Conservation (phyloP, 2,888 invertebrate genomes). For the Spisula solida region DNA sequence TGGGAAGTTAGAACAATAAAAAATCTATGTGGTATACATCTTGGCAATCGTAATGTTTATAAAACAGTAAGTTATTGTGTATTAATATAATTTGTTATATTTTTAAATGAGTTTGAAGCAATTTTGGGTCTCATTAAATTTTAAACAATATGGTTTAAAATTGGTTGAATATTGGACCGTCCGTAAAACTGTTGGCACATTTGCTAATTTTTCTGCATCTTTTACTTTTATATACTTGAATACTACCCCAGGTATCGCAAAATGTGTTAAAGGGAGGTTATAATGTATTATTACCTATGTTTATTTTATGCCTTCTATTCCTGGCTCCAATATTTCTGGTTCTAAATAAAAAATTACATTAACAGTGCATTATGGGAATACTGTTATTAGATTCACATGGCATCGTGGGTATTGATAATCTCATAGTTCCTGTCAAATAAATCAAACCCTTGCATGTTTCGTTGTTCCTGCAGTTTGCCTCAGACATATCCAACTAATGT, state of each 20-base stretch:
- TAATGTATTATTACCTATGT: not conserved
- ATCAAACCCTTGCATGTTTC: no score
- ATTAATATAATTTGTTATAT: no score
- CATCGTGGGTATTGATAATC: no score
- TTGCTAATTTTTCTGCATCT: no score
- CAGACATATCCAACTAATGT: no score
- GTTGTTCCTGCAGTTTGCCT: no score
- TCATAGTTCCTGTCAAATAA: no score
- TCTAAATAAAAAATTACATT: not conserved
- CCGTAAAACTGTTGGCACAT: not conserved
- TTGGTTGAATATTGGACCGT: not conserved
- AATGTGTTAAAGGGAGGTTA: not conserved
- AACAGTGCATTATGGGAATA: not conserved
- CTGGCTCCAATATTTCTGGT: slow-evolving; percentile 2
- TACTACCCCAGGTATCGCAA: not conserved
- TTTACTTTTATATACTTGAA: no score
- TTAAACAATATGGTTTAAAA: not conserved
- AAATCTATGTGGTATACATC: not conserved
- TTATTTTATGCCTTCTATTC: not conserved
- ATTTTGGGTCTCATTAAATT: not conserved
- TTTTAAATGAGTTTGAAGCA: no score
- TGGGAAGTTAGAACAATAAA: not conserved
- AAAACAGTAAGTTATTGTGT: not conserved
- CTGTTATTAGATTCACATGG: no score
- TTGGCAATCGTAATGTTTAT: not conserved